Evolutionary conservation across 2,888 invertebrate genomes (phyloP).

Genomic region (Synergus gifuensis): DNA sequence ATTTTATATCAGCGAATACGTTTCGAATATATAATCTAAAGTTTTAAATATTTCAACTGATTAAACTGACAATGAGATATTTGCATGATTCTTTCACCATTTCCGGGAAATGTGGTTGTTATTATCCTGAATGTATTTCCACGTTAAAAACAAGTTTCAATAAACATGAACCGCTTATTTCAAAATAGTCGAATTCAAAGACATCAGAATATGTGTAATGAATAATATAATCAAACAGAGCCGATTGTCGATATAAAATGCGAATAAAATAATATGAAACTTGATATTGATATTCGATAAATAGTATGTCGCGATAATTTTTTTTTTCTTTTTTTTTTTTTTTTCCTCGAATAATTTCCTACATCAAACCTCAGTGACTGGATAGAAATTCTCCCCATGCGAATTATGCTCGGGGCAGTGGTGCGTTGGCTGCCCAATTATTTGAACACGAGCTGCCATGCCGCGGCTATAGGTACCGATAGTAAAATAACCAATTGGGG

Average conservation of each 20-base stretch:
- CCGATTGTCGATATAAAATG: background rate
- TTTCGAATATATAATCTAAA: too few species aligned
- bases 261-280: background rate
- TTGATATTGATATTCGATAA: background rate
- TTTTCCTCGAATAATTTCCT: constrained; percentile 35
- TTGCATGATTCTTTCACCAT: background rate
- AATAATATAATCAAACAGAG: background rate
- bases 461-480: constrained; percentile 24
- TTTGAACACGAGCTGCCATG: constrained; percentile 35
- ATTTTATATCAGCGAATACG: too few species aligned
- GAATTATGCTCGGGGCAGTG: constrained; percentile 39
- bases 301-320: background rate
- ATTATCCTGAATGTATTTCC: background rate
- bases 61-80: too few species aligned
- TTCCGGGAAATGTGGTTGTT: background rate
- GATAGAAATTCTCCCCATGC: constrained; percentile 46
- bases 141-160: background rate
- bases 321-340: background rate
- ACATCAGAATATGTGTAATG: background rate
- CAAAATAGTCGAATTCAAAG: background rate
- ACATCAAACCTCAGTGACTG: constrained; percentile 49
- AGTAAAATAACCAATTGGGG: constrained; percentile 40
- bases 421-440: constrained; percentile 38
- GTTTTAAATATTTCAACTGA: too few species aligned
- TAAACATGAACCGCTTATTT: background rate